These are phyloP conservation scores for Laupala kohalensis DNA, from an alignment of 1,140 invertebrate species.

Conservation along the genomic window DNA sequence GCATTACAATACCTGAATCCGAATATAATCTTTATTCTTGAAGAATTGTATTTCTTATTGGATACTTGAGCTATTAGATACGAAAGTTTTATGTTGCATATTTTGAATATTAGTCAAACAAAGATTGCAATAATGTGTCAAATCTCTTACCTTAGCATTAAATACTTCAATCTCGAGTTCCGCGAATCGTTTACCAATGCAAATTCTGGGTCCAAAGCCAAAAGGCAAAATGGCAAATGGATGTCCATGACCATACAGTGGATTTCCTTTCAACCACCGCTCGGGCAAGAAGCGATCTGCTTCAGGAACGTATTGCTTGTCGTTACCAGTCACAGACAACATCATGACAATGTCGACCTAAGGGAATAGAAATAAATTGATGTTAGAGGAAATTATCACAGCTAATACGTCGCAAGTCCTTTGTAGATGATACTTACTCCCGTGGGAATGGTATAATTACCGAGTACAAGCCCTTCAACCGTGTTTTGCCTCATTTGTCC, in stretches of 20 bases:
- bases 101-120: too few species aligned
- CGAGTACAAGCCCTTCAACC: neutral
- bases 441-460: slow-evolving; percentile 4
- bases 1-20: too few species aligned
- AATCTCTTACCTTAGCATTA: slow-evolving; percentile 10
- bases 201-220: slow-evolving; percentile 24
- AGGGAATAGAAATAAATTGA: slow-evolving; percentile 18
- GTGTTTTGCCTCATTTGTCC: neutral
- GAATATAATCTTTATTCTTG: too few species aligned
- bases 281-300: slow-evolving; percentile 57
- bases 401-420: neutral
- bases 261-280: slow-evolving; percentile 47
- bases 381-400: neutral
- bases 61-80: too few species aligned
- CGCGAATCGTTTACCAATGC: slow-evolving; percentile 25
- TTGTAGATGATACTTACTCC: slow-evolving; percentile 1
- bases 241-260: slow-evolving; percentile 15
- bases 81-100: too few species aligned
- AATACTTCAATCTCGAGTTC: slow-evolving; percentile 26
- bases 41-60: too few species aligned
- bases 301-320: slow-evolving; percentile 52
- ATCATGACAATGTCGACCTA: slow-evolving; percentile 72
- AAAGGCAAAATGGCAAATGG: slow-evolving; percentile 22
- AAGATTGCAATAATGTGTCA: too few species aligned
- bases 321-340: slow-evolving; percentile 61